These are phyloP conservation scores for Fragum sueziense DNA, from an alignment of 2,888 invertebrate species.

Conservation along the genomic window DNA sequence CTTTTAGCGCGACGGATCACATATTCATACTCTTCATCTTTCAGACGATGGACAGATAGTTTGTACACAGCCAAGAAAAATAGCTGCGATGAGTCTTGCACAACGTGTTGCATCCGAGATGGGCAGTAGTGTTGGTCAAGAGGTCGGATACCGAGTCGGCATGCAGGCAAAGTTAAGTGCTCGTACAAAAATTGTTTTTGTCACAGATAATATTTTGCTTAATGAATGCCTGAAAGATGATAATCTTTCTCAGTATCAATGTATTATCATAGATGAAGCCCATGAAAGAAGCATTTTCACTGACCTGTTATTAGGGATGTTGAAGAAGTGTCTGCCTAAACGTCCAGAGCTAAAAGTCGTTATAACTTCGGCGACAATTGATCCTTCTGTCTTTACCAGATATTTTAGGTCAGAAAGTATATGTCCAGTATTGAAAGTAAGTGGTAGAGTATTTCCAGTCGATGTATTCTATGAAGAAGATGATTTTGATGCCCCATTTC, in stretches of 20 bases:
- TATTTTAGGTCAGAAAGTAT: conserved; percentile 71
- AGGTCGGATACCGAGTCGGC: conserved; percentile 78
- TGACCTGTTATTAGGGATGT: conserved; percentile 81
- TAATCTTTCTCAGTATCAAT: conserved; percentile 65
- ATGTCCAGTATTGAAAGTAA: conserved; percentile 75
- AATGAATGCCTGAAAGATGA: conserved; percentile 78
- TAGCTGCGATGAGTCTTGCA: conserved; percentile 81
- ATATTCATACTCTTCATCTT: background rate
- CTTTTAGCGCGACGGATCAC: too few species aligned
- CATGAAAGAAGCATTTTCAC: conserved; percentile 81
- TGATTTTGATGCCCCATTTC: conserved; percentile 48
- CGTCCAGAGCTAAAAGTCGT: conserved; percentile 78
- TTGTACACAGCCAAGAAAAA: conserved; percentile 82
- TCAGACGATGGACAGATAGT: conserved; percentile 70
- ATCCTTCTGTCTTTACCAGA: conserved; percentile 76
- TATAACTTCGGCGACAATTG: conserved; percentile 82
- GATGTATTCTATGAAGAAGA: conserved; percentile 73
- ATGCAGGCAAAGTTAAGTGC: conserved; percentile 60
- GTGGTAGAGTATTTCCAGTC: conserved; percentile 80
- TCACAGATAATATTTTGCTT: conserved; percentile 80
- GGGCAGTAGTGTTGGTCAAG: conserved; percentile 70
- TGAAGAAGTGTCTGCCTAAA: conserved; percentile 71
- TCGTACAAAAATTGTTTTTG: conserved; percentile 76
- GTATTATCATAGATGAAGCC: conserved; percentile 82
- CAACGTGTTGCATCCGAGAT: conserved; percentile 80